A percentile compares a stretch with the other conserved stretches of the same genome.
These are phyloP conservation scores for Chydorus sphaericus DNA, from an alignment of 2,888 invertebrate species.

Conservation along the genomic window DNA sequence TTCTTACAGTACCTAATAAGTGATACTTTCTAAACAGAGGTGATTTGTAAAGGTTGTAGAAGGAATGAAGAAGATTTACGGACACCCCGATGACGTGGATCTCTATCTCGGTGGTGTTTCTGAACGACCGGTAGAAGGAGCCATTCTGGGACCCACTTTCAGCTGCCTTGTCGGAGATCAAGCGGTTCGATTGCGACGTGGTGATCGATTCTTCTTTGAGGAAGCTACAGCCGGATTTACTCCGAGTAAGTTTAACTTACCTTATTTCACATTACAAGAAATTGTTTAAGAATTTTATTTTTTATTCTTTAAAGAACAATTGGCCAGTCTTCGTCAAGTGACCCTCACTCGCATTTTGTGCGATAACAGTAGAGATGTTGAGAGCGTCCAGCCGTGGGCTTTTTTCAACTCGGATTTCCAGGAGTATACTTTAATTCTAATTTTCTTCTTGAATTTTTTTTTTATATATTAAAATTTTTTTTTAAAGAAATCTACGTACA, in stretches of 20 bases:
- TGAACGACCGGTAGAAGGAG: slow-evolving; percentile 48
- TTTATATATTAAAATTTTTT: no score
- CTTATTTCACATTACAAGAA: no score
- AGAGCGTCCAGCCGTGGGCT: slow-evolving; percentile 4
- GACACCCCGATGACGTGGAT: slow-evolving; percentile 59
- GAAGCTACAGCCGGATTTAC: slow-evolving; percentile 39
- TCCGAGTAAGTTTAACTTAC: background rate
- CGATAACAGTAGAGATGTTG: slow-evolving; percentile 7
- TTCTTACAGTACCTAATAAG: no score
- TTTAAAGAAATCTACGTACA: no score
- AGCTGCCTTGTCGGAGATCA: slow-evolving; percentile 68
- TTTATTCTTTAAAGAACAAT: no score
- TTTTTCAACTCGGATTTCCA: slow-evolving; percentile 13
- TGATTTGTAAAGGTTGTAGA: background rate
- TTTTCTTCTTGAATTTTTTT: no score
- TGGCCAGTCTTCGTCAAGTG: slow-evolving; percentile 9
- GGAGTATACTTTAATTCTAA: no score
- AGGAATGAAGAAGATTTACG: slow-evolving; percentile 40
- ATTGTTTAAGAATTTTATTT: no score
- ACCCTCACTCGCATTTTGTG: slow-evolving; percentile 2
- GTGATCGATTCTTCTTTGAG: slow-evolving; percentile 71
- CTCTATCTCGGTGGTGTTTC: slow-evolving; percentile 65
- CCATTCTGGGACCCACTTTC: slow-evolving; percentile 59
- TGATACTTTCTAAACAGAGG: no score
- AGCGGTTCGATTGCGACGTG: slow-evolving; percentile 49